Conservation (phyloP, 2,888 invertebrate genomes). For the Aphrophora alni region DNA sequence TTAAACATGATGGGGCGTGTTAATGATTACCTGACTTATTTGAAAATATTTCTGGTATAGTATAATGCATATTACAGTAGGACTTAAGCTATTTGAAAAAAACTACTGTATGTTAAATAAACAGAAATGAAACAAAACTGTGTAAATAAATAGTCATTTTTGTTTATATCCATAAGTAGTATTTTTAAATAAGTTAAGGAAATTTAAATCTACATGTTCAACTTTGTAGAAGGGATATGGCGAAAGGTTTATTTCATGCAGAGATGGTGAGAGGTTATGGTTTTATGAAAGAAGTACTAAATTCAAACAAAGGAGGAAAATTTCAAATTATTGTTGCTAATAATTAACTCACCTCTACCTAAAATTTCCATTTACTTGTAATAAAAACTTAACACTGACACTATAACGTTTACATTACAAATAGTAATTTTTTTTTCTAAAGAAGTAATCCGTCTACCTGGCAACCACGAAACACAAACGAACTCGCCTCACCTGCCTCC, state of each 20-base stretch:
- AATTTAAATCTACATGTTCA: too few relatives aligned
- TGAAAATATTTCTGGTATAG: too few relatives aligned
- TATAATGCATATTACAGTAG: too few relatives aligned
- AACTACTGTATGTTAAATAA: too few relatives aligned
- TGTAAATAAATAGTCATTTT: too few relatives aligned
- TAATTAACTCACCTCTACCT: background rate
- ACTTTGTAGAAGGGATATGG: background rate
- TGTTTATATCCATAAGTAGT: too few relatives aligned
- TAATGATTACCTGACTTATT: too few relatives aligned
- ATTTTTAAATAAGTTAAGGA: too few relatives aligned
- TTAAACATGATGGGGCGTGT: too few relatives aligned
- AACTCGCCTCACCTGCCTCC: background rate
- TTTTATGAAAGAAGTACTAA: background rate
- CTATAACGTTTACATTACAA: slow-evolving; percentile 1
- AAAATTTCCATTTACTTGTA: slow-evolving; percentile 2
- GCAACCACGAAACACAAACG: slow-evolving; percentile 3
- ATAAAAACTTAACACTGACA: background rate
- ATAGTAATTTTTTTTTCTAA: background rate
- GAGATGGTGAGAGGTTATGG: slow-evolving; percentile 6
- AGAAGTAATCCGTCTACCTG: background rate
- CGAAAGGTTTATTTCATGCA: background rate
- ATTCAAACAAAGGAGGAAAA: background rate
- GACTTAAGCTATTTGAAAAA: too few relatives aligned
- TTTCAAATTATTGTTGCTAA: too few relatives aligned
- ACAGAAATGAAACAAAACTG: too few relatives aligned